phyloP scores from a whole-genome alignment of 30 jellyfish, hydroid and myxozoan genomes.

The Clytia hemisphaerica region DNA sequence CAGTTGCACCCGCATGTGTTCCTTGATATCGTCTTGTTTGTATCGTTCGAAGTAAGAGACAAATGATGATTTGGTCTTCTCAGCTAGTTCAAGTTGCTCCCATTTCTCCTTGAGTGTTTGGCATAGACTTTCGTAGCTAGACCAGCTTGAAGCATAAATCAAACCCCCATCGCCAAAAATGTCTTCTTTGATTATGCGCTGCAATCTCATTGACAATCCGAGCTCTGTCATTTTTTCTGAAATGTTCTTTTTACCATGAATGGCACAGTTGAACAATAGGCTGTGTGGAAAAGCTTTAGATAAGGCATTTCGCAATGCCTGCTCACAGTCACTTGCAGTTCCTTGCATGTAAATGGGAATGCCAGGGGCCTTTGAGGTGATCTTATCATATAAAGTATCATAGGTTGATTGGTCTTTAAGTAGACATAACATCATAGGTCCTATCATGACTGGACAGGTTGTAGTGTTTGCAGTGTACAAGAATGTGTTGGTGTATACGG shows the following conservation, averaged over 20 bases:
- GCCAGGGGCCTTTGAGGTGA: slow-evolving; percentile 13
- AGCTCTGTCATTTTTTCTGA: too few relatives aligned
- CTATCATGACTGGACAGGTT: slow-evolving; percentile 4
- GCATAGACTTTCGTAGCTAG: too few relatives aligned
- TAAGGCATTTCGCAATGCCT: background rate
- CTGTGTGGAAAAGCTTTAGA: background rate
- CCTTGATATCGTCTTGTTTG: background rate
- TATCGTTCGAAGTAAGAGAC: background rate
- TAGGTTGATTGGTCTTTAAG: slow-evolving; percentile 18
- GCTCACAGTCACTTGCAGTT: background rate
- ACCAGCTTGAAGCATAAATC: too few relatives aligned
- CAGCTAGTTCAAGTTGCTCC: background rate
- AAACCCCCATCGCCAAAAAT: too few relatives aligned
- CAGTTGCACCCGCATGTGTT: slow-evolving; percentile 2
- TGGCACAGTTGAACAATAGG: too few relatives aligned
- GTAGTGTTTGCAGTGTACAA: background rate
- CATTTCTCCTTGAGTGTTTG: too few relatives aligned
- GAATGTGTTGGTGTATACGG: background rate
- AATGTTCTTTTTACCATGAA: too few relatives aligned
- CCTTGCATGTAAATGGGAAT: slow-evolving; percentile 16
- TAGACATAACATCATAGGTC: slow-evolving; percentile 25
- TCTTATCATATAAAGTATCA: background rate
- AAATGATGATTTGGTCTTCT: background rate
- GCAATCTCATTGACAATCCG: too few relatives aligned
- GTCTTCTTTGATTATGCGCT: too few relatives aligned